Evolutionary conservation across 2,113 vertebrate species (phyloP).

Genomic region (Aramus guarauna): DNA sequence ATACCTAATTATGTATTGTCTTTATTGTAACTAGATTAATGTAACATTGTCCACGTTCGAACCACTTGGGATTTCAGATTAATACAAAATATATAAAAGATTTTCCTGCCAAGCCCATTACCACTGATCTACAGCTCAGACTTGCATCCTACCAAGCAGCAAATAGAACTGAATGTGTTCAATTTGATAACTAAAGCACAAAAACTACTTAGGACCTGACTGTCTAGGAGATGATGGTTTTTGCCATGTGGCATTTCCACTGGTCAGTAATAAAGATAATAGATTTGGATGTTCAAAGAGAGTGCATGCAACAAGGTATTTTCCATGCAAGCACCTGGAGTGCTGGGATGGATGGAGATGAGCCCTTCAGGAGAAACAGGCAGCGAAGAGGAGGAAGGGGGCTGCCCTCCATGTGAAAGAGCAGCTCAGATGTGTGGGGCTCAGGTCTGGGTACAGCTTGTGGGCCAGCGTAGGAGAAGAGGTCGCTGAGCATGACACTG

Average conservation of each 20-base stretch:
- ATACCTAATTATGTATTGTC: background rate
- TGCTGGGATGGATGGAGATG: accelerated
- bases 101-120: background rate
- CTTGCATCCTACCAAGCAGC: background rate
- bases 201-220: background rate
- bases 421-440: background rate
- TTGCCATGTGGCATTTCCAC: background rate
- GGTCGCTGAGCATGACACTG: background rate
- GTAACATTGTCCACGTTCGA: background rate
- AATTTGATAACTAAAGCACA: background rate
- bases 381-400: background rate
- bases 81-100: background rate
- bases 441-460: no score
- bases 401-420: background rate
- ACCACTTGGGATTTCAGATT: background rate
- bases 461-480: background rate
- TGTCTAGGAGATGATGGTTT: background rate
- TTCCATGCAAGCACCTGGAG: background rate
- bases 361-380: background rate
- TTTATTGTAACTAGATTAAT: background rate
- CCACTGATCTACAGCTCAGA: background rate
- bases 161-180: background rate
- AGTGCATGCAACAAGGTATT: background rate
- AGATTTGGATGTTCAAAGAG: background rate
- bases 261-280: background rate